Percentiles rank a stretch among this genome's conserved stretches.
Conservation (phyloP, 2,888 invertebrate species). For the Sphaeridia pumilis region DNA sequence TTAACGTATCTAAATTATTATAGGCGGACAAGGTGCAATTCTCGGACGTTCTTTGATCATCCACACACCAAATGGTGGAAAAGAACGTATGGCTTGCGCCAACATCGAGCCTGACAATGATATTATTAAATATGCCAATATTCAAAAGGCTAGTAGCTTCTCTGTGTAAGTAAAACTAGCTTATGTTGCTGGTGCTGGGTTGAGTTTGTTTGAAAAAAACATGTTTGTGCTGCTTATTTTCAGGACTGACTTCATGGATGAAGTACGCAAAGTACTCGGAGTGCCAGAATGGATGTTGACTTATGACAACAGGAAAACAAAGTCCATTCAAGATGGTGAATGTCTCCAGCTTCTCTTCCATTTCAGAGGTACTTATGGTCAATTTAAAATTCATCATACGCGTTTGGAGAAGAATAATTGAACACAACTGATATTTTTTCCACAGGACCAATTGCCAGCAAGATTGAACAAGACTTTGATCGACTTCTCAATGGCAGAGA, state of each 20-base stretch:
- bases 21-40: constrained; percentile 57
- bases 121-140: constrained; percentile 76
- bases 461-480: constrained; percentile 68
- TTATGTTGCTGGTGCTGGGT: constrained; percentile 4
- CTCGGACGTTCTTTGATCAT: constrained; percentile 76
- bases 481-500: constrained; percentile 60
- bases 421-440: constrained; percentile 1
- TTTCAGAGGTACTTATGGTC: constrained; percentile 56
- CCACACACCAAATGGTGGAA: constrained; percentile 58
- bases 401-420: no score
- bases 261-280: constrained; percentile 67
- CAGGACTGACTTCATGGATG: constrained; percentile 72
- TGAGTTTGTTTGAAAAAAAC: neutral
- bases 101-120: constrained; percentile 84
- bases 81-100: constrained; percentile 71
- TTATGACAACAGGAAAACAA: constrained; percentile 69
- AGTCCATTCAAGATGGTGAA: constrained; percentile 59
- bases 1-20: constrained; percentile 6
- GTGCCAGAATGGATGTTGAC: constrained; percentile 82
- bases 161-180: constrained; percentile 55
- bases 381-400: neutral
- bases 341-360: constrained; percentile 77
- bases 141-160: constrained; percentile 75
- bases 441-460: constrained; percentile 59
- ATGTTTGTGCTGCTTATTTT: neutral